phyloP scores from a whole-genome alignment of 2,113 vertebrate genomes.

The Agapornis roseicollis region DNA sequence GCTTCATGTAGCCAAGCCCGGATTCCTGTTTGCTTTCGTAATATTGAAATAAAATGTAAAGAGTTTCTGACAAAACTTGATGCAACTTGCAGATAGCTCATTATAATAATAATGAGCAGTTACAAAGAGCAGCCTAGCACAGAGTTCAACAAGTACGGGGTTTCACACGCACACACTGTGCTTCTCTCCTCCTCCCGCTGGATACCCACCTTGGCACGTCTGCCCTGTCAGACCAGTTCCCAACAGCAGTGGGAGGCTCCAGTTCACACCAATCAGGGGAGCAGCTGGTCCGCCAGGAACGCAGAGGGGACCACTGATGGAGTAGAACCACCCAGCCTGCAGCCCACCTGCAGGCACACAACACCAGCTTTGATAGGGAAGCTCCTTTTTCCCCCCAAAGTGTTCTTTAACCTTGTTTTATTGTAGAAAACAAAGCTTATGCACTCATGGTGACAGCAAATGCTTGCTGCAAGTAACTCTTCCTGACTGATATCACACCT shows the following conservation, averaged over 20 bases:
- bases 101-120: not conserved
- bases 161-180: not conserved
- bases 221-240: not conserved
- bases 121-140: not conserved
- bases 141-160: not conserved
- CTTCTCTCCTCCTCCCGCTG: not conserved
- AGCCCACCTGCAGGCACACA: rapidly evolving
- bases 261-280: not conserved
- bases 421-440: not conserved
- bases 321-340: not conserved
- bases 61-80: conserved; percentile 29
- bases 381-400: rapidly evolving
- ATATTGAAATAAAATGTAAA: not conserved
- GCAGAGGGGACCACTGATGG: rapidly evolving
- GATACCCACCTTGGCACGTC: not conserved
- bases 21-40: not conserved
- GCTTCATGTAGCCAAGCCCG: not conserved
- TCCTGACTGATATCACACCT: not conserved
- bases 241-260: not conserved
- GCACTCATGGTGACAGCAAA: not conserved
- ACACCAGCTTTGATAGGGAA: not conserved
- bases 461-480: not conserved
- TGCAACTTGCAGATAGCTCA: not conserved
- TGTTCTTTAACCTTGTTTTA: not conserved
- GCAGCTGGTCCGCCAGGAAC: not conserved